A percentile compares a stretch with the other conserved stretches of the same genome.
Conservation (phyloP, 2,113 vertebrate genomes). For the Strix uralensis region DNA sequence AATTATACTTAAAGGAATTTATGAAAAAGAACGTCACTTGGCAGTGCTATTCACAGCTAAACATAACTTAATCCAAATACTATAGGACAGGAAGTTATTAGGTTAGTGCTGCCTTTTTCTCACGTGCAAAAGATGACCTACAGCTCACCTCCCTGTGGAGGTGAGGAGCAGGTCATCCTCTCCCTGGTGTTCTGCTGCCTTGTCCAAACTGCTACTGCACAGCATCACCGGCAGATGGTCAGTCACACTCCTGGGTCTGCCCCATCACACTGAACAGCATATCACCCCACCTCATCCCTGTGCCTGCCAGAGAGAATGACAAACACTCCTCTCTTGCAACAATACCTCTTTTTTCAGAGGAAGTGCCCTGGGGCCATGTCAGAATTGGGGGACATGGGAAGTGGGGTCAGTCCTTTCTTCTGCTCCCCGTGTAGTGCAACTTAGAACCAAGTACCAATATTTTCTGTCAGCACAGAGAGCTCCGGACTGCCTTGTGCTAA, state of each 20-base stretch:
- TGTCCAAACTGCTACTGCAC: background rate
- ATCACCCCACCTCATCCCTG: background rate
- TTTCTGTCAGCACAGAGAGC: background rate
- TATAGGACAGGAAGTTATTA: background rate
- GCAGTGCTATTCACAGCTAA: background rate
- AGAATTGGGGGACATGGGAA: background rate
- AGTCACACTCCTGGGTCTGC: background rate
- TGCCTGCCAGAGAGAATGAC: background rate
- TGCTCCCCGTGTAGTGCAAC: background rate
- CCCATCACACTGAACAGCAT: background rate
- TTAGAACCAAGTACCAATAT: background rate
- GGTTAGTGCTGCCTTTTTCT: background rate
- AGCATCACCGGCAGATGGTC: too few relatives aligned
- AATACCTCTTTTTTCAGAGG: background rate
- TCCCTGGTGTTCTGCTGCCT: background rate
- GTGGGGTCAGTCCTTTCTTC: background rate
- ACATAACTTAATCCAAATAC: background rate
- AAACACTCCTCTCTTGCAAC: background rate
- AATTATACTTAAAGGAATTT: background rate
- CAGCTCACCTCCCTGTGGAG: background rate
- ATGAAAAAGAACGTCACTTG: background rate
- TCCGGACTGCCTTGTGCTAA: background rate
- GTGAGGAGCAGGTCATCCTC: background rate
- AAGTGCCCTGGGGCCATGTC: background rate
- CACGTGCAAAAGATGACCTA: background rate